phyloP scores from a whole-genome alignment of 1,140 invertebrate genomes.

The Drosophila fuyamai region DNA sequence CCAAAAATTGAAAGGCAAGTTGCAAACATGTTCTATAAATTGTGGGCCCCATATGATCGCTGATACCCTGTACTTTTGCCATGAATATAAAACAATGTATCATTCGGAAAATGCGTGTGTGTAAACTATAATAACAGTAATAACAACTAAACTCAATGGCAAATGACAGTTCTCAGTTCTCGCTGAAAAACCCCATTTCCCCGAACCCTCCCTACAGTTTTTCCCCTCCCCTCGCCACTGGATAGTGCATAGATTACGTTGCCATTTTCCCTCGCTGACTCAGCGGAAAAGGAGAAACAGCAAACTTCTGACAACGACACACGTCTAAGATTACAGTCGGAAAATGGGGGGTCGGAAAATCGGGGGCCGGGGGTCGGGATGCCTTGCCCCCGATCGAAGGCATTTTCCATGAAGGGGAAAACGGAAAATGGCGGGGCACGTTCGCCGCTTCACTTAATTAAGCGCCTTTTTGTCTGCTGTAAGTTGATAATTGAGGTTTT shows the following conservation, averaged over 20 bases:
- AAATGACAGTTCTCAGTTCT: constrained; percentile 35
- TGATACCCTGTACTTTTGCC: constrained; percentile 4
- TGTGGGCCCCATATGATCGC: background rate
- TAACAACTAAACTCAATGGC: constrained; percentile 48
- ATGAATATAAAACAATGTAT: constrained; percentile 52
- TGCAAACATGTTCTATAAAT: background rate
- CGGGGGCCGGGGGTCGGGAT: background rate
- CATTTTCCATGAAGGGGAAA: constrained; percentile 17
- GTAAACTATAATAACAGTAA: constrained; percentile 43
- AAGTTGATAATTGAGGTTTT: constrained; percentile 78
- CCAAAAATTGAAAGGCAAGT: background rate
- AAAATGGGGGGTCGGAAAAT: background rate
- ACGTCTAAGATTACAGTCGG: constrained; percentile 46
- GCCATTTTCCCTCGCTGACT: constrained; percentile 40
- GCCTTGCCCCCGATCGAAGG: constrained; percentile 36
- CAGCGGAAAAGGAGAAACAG: constrained; percentile 26
- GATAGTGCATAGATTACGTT: constrained; percentile 25
- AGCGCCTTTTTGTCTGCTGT: constrained; percentile 75
- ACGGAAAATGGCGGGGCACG: constrained; percentile 67
- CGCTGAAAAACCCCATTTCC: constrained; percentile 6
- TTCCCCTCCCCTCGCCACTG: background rate
- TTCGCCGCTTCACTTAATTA: constrained; percentile 75
- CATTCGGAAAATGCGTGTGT: constrained; percentile 31
- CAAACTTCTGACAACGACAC: constrained; percentile 33
- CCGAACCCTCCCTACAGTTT: background rate